phyloP scores from a whole-genome alignment of 2,797 vertebrate genomes.

The Anas capensis region DNA sequence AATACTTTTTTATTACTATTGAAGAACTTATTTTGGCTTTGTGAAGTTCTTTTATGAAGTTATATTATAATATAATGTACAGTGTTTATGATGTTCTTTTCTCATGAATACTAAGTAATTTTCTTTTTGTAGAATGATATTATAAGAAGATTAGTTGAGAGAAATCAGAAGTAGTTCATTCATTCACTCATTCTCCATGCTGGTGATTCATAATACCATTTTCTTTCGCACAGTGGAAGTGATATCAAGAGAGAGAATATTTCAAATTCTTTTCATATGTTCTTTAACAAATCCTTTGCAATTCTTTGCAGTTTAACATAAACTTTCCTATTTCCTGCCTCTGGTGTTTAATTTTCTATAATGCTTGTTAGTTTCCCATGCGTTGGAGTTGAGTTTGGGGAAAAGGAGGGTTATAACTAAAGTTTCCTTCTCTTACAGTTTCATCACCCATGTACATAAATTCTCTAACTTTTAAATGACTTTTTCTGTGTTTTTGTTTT shows the following conservation, averaged over 20 bases:
- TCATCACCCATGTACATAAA: background rate
- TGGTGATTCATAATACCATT: background rate
- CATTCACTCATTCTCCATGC: background rate
- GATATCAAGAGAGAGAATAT: background rate
- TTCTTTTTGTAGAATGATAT: conserved; percentile 31
- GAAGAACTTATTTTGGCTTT: conserved; percentile 25
- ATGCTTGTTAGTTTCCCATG: background rate
- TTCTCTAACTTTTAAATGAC: background rate
- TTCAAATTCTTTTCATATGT: background rate
- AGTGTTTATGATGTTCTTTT: conserved; percentile 22
- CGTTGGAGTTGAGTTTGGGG: background rate
- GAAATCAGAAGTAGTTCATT: conserved; percentile 23
- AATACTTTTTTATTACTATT: conserved; percentile 30
- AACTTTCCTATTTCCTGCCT: conserved; percentile 16
- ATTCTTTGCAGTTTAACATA: background rate
- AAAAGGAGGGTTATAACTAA: background rate
- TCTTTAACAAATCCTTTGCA: conserved; percentile 24
- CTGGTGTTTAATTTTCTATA: conserved; percentile 49
- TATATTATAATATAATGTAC: background rate
- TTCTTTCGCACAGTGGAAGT: background rate
- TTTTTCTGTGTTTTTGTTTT: background rate
- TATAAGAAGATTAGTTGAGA: conserved; percentile 35
- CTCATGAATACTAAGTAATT: conserved; percentile 23
- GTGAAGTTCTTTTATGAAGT: conserved; percentile 13
- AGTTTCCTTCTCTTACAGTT: background rate